These are phyloP conservation scores for Valencia hispanica DNA, from an alignment of 2,797 vertebrate genomes.

Conservation along the genomic window DNA sequence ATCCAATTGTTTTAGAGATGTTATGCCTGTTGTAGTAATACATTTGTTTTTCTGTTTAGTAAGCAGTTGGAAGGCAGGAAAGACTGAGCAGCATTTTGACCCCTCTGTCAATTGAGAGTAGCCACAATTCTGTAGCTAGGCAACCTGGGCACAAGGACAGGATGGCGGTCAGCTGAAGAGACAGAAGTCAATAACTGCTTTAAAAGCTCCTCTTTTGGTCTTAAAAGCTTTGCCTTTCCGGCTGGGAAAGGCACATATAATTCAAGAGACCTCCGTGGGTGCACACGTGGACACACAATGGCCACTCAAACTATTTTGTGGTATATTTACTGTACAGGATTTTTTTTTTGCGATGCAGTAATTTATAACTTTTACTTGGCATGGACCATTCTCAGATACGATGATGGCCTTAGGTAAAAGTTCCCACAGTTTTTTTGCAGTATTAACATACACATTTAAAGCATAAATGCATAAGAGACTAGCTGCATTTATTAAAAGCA, in stretches of 20 bases:
- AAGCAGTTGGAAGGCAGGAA: neutral
- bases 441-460: no score
- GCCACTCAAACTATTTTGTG: slow-evolving; percentile 46
- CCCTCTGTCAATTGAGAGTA: slow-evolving; percentile 59
- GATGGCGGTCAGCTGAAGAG: slow-evolving; percentile 65
- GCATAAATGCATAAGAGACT: no score
- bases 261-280: slow-evolving; percentile 37
- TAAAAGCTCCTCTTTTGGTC: slow-evolving; percentile 68
- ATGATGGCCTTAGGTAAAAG: no score
- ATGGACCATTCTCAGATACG: no score
- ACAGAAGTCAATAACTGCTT: slow-evolving; percentile 76
- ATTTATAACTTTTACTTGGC: no score
- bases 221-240: slow-evolving; percentile 57
- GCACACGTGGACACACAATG: slow-evolving; percentile 17
- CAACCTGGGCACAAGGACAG: slow-evolving; percentile 64
- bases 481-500: neutral
- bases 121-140: slow-evolving; percentile 53
- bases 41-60: slow-evolving; percentile 9
- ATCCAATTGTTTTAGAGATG: slow-evolving; percentile 16
- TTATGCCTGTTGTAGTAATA: neutral
- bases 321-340: slow-evolving; percentile 34
- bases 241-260: slow-evolving; percentile 55
- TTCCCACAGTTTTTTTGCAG: no score
- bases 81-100: slow-evolving; percentile 43
- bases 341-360: slow-evolving; percentile 4